A percentile compares a stretch with the other conserved stretches of the same genome.
These are phyloP conservation scores for Rhagoletis pomonella DNA, from an alignment of 1,140 invertebrate genomes.

Conservation along the genomic window DNA sequence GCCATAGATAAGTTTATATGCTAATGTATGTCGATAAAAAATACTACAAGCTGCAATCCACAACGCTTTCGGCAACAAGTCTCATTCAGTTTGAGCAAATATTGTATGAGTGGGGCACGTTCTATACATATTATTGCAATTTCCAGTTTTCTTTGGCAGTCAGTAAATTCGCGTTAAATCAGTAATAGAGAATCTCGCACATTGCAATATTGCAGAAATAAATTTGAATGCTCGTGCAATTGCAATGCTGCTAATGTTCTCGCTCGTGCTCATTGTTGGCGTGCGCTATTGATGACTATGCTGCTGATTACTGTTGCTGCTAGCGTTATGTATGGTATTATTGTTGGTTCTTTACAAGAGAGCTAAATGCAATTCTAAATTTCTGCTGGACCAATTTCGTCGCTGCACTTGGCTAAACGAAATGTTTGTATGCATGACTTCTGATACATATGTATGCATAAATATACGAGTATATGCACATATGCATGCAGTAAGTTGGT, in stretches of 20 bases:
- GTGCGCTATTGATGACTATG: background rate
- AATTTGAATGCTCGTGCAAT: slow-evolving; percentile 28
- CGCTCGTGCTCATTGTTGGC: background rate
- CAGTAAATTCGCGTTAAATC: slow-evolving; percentile 43
- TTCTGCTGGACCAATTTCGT: background rate
- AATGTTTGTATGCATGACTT: background rate
- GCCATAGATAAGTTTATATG: too few relatives aligned
- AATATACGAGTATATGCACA: background rate
- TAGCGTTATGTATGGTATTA: background rate
- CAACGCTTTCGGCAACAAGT: too few relatives aligned
- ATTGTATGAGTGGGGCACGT: too few relatives aligned
- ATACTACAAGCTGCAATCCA: too few relatives aligned
- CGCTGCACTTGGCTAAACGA: background rate
- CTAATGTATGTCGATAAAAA: too few relatives aligned
- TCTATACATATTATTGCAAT: background rate
- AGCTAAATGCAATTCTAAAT: background rate
- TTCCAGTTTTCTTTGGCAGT: background rate
- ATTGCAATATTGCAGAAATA: slow-evolving; percentile 25
- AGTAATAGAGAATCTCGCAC: slow-evolving; percentile 38
- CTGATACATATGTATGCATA: background rate
- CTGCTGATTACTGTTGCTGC: slow-evolving; percentile 17
- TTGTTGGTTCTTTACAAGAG: background rate
- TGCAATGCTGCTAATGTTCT: background rate
- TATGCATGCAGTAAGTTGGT: background rate
- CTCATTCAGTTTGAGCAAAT: too few relatives aligned